Evolutionary conservation across 2,888 invertebrate genomes (phyloP).

Genomic region (Charanyca ferruginea): DNA sequence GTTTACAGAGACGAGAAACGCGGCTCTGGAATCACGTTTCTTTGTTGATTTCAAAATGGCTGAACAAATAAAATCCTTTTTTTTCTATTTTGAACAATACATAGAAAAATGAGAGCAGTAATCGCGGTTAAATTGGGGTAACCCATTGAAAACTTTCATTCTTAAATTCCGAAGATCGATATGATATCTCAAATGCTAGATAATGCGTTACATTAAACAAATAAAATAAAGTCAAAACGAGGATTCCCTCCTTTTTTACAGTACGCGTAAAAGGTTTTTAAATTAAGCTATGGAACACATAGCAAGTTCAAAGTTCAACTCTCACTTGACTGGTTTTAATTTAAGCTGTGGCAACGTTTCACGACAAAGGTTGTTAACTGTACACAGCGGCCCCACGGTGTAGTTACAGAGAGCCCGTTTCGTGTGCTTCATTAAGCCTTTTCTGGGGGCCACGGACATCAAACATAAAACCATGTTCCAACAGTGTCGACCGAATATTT

Average conservation of each 20-base stretch:
- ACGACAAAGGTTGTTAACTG: slow-evolving; percentile 50
- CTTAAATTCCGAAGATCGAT: too few relatives aligned
- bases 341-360: slow-evolving; percentile 58
- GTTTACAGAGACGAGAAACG: not conserved
- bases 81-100: too few relatives aligned
- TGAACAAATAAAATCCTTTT: not conserved
- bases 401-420: slow-evolving; percentile 33
- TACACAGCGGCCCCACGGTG: slow-evolving; percentile 35
- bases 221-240: not conserved
- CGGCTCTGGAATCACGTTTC: not conserved
- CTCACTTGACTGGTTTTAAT: slow-evolving; percentile 54
- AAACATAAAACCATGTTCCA: slow-evolving; percentile 23
- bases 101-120: too few relatives aligned
- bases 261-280: slow-evolving; percentile 4
- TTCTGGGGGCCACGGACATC: slow-evolving; percentile 37
- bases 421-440: slow-evolving; percentile 64
- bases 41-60: not conserved
- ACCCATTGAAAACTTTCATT: too few relatives aligned
- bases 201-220: not conserved
- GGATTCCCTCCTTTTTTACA: slow-evolving; percentile 1
- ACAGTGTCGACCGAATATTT: not conserved
- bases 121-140: too few relatives aligned
- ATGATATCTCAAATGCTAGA: not conserved
- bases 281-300: slow-evolving; percentile 1
- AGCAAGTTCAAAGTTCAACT: slow-evolving; percentile 33